These are phyloP conservation scores for Leptocoma aspasia DNA, from an alignment of 2,113 vertebrate species.

Conservation along the genomic window DNA sequence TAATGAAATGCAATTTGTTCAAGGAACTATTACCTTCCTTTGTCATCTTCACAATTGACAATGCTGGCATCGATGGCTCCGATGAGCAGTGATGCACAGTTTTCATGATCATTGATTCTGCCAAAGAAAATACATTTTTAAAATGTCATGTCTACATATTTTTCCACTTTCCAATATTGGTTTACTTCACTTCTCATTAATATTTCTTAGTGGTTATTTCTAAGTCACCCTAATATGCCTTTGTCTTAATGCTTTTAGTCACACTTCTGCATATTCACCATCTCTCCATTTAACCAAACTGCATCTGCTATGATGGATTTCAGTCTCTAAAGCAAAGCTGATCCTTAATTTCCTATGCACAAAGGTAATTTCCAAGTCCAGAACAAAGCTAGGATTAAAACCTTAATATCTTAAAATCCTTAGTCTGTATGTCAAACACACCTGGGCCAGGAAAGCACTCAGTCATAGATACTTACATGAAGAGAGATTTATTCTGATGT, in stretches of 20 bases:
- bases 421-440: neutral
- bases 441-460: neutral
- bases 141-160: neutral
- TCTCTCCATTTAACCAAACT: neutral
- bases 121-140: neutral
- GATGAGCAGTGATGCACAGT: slow-evolving; percentile 88
- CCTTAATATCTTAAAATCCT: neutral
- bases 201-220: neutral
- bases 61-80: slow-evolving; percentile 90
- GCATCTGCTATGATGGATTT: neutral
- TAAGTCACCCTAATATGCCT: neutral
- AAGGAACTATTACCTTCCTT: slow-evolving; percentile 81
- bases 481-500: neutral
- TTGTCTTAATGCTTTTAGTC: neutral
- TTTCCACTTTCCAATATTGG: neutral
- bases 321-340: neutral
- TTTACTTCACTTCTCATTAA: neutral
- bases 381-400: neutral
- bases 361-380: neutral
- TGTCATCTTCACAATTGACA: slow-evolving; percentile 85
- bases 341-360: neutral
- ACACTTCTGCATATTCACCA: neutral
- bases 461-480: neutral
- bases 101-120: slow-evolving; percentile 91
- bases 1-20: neutral